Conservation (phyloP, 2,888 invertebrate species). For the Lamellibrachia columna region DNA sequence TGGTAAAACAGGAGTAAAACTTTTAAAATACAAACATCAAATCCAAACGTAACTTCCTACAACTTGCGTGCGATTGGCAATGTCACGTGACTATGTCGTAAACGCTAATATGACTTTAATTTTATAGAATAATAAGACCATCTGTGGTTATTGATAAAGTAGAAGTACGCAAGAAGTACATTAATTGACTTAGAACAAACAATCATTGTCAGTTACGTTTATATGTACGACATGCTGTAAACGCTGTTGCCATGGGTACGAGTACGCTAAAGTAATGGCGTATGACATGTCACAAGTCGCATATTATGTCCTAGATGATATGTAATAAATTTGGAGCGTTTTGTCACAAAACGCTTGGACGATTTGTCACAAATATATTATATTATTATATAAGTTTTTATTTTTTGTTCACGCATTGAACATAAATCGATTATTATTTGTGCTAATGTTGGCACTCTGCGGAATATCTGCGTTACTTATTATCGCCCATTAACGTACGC, state of each 20-base stretch:
- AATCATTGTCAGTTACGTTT: neutral
- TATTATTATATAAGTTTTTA: too few relatives aligned
- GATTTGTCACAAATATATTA: too few relatives aligned
- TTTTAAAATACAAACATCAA: neutral
- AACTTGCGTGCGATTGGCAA: neutral
- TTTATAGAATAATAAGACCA: neutral
- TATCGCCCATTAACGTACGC: too few relatives aligned
- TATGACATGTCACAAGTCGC: too few relatives aligned
- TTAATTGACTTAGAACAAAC: neutral
- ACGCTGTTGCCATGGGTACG: neutral
- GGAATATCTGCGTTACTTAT: too few relatives aligned
- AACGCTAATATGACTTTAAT: neutral
- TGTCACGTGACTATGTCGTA: conserved; percentile 16
- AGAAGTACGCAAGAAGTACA: neutral
- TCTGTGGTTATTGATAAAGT: neutral
- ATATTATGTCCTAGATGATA: too few relatives aligned
- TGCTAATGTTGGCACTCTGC: too few relatives aligned
- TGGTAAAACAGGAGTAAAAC: neutral
- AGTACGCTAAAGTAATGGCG: neutral
- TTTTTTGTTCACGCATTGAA: too few relatives aligned
- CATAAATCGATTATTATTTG: too few relatives aligned
- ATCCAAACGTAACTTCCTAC: neutral
- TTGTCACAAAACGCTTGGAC: too few relatives aligned
- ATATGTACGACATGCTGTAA: neutral
- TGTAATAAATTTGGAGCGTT: too few relatives aligned